Conservation (phyloP, 2,113 vertebrate genomes). For the Tychaedon coryphoeus region DNA sequence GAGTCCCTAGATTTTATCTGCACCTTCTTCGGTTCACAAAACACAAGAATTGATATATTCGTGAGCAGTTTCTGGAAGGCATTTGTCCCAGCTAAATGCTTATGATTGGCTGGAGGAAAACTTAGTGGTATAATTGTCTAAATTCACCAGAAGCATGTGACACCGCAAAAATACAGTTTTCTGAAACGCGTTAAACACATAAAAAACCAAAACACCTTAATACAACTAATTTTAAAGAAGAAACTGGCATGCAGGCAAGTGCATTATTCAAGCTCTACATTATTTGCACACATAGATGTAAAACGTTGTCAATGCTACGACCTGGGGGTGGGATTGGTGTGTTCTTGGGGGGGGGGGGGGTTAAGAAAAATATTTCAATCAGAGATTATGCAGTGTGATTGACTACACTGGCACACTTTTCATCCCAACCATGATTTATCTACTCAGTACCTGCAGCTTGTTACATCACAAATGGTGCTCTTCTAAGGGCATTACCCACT, state of each 20-base stretch:
- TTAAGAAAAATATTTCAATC: not conserved
- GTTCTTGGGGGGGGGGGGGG: not conserved
- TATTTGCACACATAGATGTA: not conserved
- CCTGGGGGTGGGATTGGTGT: not conserved
- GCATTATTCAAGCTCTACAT: not conserved
- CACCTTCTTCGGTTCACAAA: not conserved
- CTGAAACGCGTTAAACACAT: not conserved
- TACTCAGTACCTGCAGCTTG: not conserved
- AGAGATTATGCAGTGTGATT: not conserved
- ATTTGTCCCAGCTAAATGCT: not conserved
- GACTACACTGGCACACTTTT: not conserved
- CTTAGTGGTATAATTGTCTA: not conserved
- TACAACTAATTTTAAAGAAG: not conserved
- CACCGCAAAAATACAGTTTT: not conserved
- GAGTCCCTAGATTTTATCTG: not conserved
- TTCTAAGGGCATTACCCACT: not conserved
- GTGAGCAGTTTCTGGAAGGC: not conserved
- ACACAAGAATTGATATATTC: not conserved
- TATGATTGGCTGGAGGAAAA: not conserved
- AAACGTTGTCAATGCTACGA: not conserved
- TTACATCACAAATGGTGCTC: not conserved
- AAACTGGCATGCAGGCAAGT: not conserved
- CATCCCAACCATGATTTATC: not conserved
- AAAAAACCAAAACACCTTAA: not conserved
- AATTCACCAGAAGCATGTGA: not conserved